phyloP scores from a whole-genome alignment of 2,797 vertebrate species.

The Tadarida brasiliensis region DNA sequence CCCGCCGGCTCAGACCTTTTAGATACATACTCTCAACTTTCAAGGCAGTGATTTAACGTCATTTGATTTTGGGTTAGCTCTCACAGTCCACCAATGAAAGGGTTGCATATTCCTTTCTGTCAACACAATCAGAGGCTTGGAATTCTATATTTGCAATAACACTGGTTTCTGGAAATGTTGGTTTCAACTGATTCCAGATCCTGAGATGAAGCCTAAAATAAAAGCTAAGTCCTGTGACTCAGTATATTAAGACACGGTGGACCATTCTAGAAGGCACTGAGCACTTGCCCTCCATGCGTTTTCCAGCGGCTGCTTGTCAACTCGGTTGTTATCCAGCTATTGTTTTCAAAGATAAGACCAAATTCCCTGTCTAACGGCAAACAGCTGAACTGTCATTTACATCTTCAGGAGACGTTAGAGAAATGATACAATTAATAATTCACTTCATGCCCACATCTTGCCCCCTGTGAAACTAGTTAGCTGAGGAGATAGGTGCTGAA shows the following conservation, averaged over 20 bases:
- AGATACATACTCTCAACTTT: background rate
- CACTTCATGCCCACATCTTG: background rate
- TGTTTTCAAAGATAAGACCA: background rate
- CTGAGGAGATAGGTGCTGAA: background rate
- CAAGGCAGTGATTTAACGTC: conserved; percentile 20
- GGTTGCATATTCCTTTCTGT: background rate
- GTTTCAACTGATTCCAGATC: conserved; percentile 1
- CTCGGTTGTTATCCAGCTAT: background rate
- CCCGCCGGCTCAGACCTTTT: too few relatives aligned
- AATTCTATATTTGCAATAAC: conserved; percentile 6
- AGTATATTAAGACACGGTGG: background rate
- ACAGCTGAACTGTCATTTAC: background rate
- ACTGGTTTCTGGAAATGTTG: conserved; percentile 41
- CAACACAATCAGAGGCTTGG: background rate
- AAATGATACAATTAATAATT: background rate
- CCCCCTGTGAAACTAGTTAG: background rate
- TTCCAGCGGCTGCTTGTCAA: background rate
- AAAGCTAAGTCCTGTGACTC: background rate
- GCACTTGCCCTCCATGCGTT: background rate
- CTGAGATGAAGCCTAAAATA: conserved; percentile 24
- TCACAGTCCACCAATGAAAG: background rate
- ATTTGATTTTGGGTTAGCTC: conserved; percentile 42
- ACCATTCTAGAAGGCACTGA: background rate
- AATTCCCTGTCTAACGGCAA: background rate
- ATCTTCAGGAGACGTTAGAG: background rate